Base-by-base conservation (phyloP, 1,140 invertebrate genomes). In the Lutraria rhynchaena region DNA sequence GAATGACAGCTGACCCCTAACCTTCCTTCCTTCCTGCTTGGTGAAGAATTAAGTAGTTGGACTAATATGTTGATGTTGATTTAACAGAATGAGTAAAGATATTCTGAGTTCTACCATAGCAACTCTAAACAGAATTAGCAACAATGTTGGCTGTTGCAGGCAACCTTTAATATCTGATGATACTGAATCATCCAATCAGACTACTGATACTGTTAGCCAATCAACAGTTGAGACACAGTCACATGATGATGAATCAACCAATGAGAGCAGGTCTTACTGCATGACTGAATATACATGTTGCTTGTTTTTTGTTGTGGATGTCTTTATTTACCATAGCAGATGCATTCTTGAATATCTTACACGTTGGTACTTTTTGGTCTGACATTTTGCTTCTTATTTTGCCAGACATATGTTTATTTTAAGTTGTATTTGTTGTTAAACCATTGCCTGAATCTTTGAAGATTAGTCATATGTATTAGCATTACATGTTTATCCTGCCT, bases 231-330 rank as follows among this genome's bases (percentile, higher is more conserved):
- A 13, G 44, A 27, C 9, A 41, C 49, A 80, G 49, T 69, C 76
- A 80, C 63, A 80, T 69, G 65, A 46, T 58, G 61, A 69, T 22
- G 31, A 35, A 13, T 58, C 55, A 60, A 44, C 76, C 49, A 80
- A 69, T 80, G 49, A 80, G 29, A 80, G 41, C 76, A 80, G 76
- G 76, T 80, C 27, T 80, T 37, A 35, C 76, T 80, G 76, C 63
- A 80, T 80, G 63, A 58, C 22, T 44, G 55, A n/a, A n/a, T n/a
- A n/a, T 74, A 41, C 27, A 7, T 31, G 44, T 11, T 63, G 15
- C 13, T 35, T 19, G 22, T 70, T 29, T 70, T 31, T 69, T 61
- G 58, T 31, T 13, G 58, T 11, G 31, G 33, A 46, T 69, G 2
- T n/a, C 22, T 5, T 15, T 22, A 1, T n/a, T 57, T 58, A 33